Evolutionary conservation across 2,797 vertebrate genomes (phyloP).

Genomic region (Fistularia tabacaria): DNA sequence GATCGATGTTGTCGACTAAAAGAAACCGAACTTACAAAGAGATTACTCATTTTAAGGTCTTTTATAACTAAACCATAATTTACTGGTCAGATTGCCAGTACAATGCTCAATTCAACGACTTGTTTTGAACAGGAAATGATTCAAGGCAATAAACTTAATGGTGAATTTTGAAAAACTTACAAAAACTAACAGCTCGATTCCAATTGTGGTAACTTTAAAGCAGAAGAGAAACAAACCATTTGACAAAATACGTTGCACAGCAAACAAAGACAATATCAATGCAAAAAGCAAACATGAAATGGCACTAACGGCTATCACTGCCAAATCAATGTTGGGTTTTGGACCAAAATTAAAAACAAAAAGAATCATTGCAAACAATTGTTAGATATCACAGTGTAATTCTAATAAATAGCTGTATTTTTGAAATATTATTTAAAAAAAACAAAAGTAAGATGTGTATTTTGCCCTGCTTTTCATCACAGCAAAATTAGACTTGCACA

Average conservation of each 20-base stretch:
- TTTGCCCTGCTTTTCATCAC: too few relatives aligned
- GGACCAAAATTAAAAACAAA: too few relatives aligned
- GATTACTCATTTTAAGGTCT: conserved; percentile 4
- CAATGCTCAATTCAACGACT: conserved; percentile 9
- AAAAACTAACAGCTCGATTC: conserved; percentile 4
- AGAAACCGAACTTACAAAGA: conserved; percentile 13
- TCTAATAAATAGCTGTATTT: neutral
- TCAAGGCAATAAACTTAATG: conserved; percentile 13
- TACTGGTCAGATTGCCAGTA: neutral
- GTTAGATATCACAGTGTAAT: neutral
- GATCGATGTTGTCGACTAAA: conserved; percentile 52
- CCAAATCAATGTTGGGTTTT: too few relatives aligned
- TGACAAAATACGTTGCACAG: conserved; percentile 6
- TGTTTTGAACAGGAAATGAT: conserved; percentile 10
- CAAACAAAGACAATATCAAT: neutral
- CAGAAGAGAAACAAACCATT: conserved; percentile 27
- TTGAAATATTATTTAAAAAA: conserved; percentile 12
- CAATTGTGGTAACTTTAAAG: conserved; percentile 4
- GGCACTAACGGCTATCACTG: too few relatives aligned
- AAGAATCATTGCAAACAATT: neutral
- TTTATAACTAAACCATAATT: conserved; percentile 9
- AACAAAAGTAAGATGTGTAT: conserved; percentile 46
- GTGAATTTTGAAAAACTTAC: neutral
- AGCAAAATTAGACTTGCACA: too few relatives aligned
- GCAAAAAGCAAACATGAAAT: neutral